A percentile compares a stretch with the other conserved stretches of the same genome.
Evolutionary conservation across 2,888 invertebrate species (phyloP).

Genomic region (Melanostoma scalare): DNA sequence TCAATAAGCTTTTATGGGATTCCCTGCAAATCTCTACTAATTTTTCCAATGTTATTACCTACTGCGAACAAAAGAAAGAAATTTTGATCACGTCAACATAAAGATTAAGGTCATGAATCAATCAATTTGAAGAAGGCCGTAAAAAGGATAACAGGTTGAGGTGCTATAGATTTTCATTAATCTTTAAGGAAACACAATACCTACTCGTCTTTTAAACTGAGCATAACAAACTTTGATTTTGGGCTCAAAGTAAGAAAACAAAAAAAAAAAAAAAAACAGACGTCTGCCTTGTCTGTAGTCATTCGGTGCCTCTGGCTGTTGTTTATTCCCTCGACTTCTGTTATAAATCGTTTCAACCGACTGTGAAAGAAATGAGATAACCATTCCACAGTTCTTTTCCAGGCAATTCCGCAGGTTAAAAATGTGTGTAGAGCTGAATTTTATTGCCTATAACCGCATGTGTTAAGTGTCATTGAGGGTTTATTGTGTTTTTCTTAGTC

Average conservation of each 20-base stretch:
- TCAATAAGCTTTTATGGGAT: too few relatives aligned
- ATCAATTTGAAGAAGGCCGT: not conserved
- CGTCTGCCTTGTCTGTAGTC: too few relatives aligned
- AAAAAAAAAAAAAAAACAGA: too few relatives aligned
- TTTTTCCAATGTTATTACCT: too few relatives aligned
- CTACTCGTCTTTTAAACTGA: not conserved
- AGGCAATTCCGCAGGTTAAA: not conserved
- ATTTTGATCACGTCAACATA: not conserved
- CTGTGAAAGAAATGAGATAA: not conserved
- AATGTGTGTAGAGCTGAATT: not conserved
- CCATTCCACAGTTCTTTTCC: not conserved
- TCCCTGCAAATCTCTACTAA: too few relatives aligned
- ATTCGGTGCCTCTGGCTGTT: not conserved
- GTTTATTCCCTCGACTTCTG: not conserved
- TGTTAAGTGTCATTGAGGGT: constrained; percentile 3
- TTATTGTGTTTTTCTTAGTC: not conserved
- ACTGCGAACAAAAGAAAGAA: too few relatives aligned
- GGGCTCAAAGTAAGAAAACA: too few relatives aligned
- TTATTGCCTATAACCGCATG: not conserved
- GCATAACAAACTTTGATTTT: not conserved
- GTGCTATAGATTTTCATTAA: not conserved
- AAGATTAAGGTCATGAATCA: not conserved
- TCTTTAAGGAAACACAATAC: not conserved
- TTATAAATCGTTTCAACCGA: not conserved
- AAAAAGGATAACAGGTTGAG: not conserved